phyloP scores from a whole-genome alignment of 2,888 invertebrate genomes.

The Ypsolopha sequella region DNA sequence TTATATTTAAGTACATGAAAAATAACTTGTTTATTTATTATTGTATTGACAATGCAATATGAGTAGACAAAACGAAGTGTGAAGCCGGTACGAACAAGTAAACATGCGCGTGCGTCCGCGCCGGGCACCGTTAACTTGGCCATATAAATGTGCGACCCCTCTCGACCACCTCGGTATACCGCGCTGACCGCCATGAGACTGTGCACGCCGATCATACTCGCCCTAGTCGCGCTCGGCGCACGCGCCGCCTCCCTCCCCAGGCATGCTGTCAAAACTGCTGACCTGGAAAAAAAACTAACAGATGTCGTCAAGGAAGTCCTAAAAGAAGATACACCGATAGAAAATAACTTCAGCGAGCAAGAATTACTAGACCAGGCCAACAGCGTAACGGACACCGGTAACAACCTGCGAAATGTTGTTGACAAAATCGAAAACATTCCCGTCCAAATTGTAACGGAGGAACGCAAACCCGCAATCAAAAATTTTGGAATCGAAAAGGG shows the following conservation, averaged over 20 bases:
- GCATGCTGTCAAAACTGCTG: conserved; percentile 9
- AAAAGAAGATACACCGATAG: conserved; percentile 19
- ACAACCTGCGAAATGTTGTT: conserved; percentile 23
- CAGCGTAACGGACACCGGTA: conserved; percentile 30
- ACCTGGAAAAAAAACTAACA: conserved; percentile 22
- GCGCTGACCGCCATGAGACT: conserved; percentile 45
- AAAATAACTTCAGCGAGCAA: conserved; percentile 26
- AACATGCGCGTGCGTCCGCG: conserved; percentile 27
- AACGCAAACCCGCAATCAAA: conserved; percentile 21
- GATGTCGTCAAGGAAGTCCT: conserved; percentile 20
- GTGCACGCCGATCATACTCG: conserved; percentile 38
- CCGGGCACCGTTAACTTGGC: conserved; percentile 44
- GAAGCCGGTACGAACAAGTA: conserved; percentile 18
- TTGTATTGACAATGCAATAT: background rate
- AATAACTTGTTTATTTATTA: background rate
- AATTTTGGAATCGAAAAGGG: conserved; percentile 18
- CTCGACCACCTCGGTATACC: conserved; percentile 32
- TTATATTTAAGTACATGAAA: background rate
- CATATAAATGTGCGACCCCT: conserved; percentile 46
- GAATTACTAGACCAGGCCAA: conserved; percentile 29
- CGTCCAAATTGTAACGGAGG: conserved; percentile 40
- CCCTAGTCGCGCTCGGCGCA: conserved; percentile 33
- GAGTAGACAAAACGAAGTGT: conserved; percentile 1
- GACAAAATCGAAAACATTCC: conserved; percentile 30
- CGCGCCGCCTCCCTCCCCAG: conserved; percentile 39